Percentiles rank a stretch among this genome's conserved stretches.
phyloP scores from a whole-genome alignment of 2,888 invertebrate genomes.

The Epicampocera succincta region DNA sequence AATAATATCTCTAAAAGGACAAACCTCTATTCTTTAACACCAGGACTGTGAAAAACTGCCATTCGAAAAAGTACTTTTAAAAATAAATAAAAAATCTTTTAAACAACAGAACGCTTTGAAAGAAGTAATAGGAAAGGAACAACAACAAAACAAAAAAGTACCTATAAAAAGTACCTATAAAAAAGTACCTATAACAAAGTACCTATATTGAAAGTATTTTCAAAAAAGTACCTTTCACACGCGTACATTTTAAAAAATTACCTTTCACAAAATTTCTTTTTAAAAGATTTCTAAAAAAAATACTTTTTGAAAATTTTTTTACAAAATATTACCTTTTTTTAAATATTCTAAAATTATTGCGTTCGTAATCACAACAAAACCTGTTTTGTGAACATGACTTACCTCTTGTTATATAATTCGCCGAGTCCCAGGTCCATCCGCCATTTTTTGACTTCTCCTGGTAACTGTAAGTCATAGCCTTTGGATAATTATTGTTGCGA shows the following conservation, averaged over 20 bases:
- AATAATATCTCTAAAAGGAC: no score
- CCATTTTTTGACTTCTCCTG: conserved; percentile 68
- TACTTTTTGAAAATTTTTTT: neutral
- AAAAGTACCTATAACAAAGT: neutral
- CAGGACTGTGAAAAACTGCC: no score
- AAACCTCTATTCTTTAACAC: no score
- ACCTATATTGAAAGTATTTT: neutral
- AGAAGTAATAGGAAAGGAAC: no score
- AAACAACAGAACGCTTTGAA: no score
- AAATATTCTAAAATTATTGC: no score
- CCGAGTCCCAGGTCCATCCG: conserved; percentile 70
- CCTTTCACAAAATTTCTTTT: neutral
- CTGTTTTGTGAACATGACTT: conserved; percentile 68
- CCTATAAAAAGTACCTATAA: no score
- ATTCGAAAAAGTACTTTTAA: no score
- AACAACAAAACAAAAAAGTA: no score
- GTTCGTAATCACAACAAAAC: no score
- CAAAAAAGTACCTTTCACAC: neutral
- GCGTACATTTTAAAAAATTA: neutral
- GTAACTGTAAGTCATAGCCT: conserved; percentile 64
- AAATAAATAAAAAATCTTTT: no score
- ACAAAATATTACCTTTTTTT: neutral
- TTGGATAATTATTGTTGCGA: conserved; percentile 76
- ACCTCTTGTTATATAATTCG: conserved; percentile 77
- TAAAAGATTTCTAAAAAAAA: neutral